Evolutionary conservation across 2,113 vertebrate species (phyloP), one percentile per base, ranked within the genome.

Genomic region (Sceloporus undulatus): DNA sequence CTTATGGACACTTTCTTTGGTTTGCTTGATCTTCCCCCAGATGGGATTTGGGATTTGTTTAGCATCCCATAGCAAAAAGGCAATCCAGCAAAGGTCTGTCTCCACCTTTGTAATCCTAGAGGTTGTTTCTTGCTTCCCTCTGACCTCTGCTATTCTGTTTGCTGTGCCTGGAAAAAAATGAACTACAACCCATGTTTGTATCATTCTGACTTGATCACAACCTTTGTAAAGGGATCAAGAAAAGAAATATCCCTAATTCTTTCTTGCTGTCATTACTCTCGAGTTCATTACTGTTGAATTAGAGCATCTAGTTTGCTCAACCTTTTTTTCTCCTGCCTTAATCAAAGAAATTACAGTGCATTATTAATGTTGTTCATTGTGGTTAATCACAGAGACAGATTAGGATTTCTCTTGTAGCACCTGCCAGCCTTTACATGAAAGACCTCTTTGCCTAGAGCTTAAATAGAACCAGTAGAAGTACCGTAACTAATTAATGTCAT

Each of bases 401-500:
- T 88, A 90, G 9, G 91, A 92, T 76, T 87, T 79, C 80, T 90
- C 85, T 84, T 83, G 48, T 90, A 88, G 85, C 66, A 19, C 80
- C 4, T 90, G 13, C 66, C 0, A 0, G 76, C 84, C 56, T 68
- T 88, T 87, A 82, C 90, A 79, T 90, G 89, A 93, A 94, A 92
- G 80, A 71, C 18, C 0, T 83, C 27, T 94, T 94, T 93, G 87
- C 89, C 78, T 87, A 79, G 65, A 93, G 84, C 88, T 79, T 89
- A 84, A 86, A 85, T 89, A 75, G 48, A 77, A 92, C 85, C 74
- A 91, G 9, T 84, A 91, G 86, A 85, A 91, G 52, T 76, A 87
- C 90, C 65, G 71, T 77, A 71, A 84, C 70, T 84, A 82, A 91
- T 94, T 94, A 94, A 91, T 89, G 34, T 91, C 86, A 80, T 90